phyloP scores from a whole-genome alignment of 1,140 invertebrate genomes.

The Drosophila nikananu region DNA sequence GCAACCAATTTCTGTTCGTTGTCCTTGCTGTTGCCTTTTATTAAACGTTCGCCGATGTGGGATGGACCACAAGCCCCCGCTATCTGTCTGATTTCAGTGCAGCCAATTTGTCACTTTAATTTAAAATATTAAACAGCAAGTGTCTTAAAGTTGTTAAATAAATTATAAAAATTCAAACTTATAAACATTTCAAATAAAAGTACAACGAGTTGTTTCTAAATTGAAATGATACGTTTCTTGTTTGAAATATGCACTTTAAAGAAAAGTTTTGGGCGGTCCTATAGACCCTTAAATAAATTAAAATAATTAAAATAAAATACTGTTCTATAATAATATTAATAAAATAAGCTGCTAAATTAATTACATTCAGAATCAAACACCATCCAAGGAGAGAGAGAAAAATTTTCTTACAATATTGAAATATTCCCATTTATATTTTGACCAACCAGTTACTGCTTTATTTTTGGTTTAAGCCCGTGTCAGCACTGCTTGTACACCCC shows the following conservation, averaged over 20 bases:
- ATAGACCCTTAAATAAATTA: fast-evolving
- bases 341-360: not conserved
- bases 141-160: not conserved
- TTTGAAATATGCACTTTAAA: not conserved
- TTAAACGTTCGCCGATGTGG: conserved; percentile 62
- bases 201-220: not conserved
- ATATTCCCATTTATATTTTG: not conserved
- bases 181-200: not conserved
- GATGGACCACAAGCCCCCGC: conserved; percentile 20
- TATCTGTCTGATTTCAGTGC: not conserved
- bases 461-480: not conserved
- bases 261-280: not conserved
- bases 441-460: not conserved
- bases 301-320: not conserved
- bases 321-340: not conserved
- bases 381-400: not conserved
- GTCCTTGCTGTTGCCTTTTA: conserved; percentile 48
- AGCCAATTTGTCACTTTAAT: not conserved
- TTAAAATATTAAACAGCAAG: not conserved
- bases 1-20: conserved; percentile 50
- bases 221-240: not conserved
- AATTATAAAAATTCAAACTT: not conserved
- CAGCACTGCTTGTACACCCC: conserved; percentile 1
- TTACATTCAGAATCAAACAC: not conserved
- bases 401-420: not conserved